These are phyloP conservation scores for Porites cylindrica DNA, from an alignment of 92 coral and sea anemone species.

Conservation along the genomic window DNA sequence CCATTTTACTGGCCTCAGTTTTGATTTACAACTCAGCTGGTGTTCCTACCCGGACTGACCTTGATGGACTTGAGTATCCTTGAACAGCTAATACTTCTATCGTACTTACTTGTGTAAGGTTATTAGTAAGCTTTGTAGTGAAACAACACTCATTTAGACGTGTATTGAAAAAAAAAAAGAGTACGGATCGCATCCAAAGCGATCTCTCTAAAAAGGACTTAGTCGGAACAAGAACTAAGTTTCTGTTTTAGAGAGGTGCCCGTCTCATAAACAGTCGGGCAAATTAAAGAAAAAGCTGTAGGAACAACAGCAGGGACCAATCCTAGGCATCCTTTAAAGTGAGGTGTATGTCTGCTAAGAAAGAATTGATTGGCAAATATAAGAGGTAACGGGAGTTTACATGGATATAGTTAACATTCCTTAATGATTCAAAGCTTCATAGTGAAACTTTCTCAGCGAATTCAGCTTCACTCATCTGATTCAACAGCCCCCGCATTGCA, in stretches of 20 bases:
- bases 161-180: too few relatives aligned
- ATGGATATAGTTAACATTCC: neutral
- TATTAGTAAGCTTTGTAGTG: too few relatives aligned
- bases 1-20: slow-evolving; percentile 81
- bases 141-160: too few relatives aligned
- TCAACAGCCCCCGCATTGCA: neutral
- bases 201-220: too few relatives aligned
- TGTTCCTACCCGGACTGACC: slow-evolving; percentile 59
- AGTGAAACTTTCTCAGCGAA: slow-evolving; percentile 60
- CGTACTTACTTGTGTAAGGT: neutral
- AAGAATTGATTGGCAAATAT: too few relatives aligned
- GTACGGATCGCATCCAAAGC: too few relatives aligned
- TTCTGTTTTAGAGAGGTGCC: neutral
- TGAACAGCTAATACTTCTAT: neutral
- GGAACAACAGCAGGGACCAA: too few relatives aligned
- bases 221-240: neutral
- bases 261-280: neutral
- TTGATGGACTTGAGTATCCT: slow-evolving; percentile 73
- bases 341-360: too few relatives aligned
- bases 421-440: slow-evolving; percentile 55
- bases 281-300: too few relatives aligned
- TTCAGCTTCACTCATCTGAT: slow-evolving; percentile 43
- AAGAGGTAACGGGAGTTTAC: too few relatives aligned
- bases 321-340: too few relatives aligned
- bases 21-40: slow-evolving; percentile 84